Base-by-base conservation (phyloP, 1,140 invertebrate genomes). In the Bombus confusus region DNA sequence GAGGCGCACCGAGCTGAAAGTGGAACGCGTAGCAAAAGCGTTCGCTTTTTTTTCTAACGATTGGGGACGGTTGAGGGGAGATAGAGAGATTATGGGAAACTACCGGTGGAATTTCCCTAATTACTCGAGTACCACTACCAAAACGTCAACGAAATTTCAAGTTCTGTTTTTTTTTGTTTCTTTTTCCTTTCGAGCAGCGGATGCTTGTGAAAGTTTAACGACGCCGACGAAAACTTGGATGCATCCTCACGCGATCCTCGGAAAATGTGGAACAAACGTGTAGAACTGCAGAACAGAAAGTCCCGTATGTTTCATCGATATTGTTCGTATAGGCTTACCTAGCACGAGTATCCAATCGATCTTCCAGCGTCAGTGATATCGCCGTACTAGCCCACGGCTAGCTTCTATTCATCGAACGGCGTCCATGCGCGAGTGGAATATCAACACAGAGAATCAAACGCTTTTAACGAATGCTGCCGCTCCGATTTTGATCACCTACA, bases 371-470 rank as follows among this genome's bases (percentile, higher is more conserved):
- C 87, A 86, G 84, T 76, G 87, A 88, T 91, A 90, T n/a, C 59
- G 76, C 83, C 90, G 87, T 90, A 89, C 87, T 92, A 86, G 91
- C 84, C 91, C 89, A 71, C 88, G 87, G 88, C 66, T 71, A 62
- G 77, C 87, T 80, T 74, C 88, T 89, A 92, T 88, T 91, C 91
- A 91, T 88, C 85, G 88, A 88, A 85, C 86, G 90, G 86, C 91
- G 89, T 88, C 87, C 89, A 91, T 89, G 90, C 89, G 91, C 92
- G 91, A 91, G 84, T 88, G 89, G 93, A 93, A 93, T 94, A 94
- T 94, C 92, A 94, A 93, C 92, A 88, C 86, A 87, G 84, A 83
- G 86, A 90, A 93, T 94, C 91, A 92, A 93, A 93, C 91, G 91
- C 90, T 93, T 93, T 92, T 93, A 92, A 90, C 91, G 90, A 87